phyloP scores from a whole-genome alignment of 2,113 vertebrate genomes.

The Passer domesticus region DNA sequence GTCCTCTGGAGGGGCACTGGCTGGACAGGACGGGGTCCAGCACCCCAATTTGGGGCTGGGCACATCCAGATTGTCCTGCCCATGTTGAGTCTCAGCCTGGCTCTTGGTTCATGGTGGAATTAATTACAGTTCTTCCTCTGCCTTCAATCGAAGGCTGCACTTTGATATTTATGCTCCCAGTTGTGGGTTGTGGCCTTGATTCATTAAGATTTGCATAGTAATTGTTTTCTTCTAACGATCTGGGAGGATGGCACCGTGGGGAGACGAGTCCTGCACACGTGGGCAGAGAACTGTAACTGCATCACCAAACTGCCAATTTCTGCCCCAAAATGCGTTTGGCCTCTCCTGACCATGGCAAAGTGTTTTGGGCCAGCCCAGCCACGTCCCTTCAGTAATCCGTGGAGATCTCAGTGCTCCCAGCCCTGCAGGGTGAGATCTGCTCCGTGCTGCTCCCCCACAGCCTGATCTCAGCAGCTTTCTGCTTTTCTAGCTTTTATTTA shows the following conservation, averaged over 20 bases:
- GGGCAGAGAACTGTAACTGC: background rate
- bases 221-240: slow-evolving; percentile 57
- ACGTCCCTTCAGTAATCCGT: fast-evolving
- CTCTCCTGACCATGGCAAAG: background rate
- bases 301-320: fast-evolving
- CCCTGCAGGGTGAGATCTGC: background rate
- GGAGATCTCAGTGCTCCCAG: background rate
- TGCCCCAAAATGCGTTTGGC: background rate
- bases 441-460: fast-evolving
- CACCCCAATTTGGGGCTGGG: background rate
- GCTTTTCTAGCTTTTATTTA: background rate
- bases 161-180: slow-evolving; percentile 60
- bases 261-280: background rate
- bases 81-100: fast-evolving
- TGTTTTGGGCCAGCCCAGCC: background rate
- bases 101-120: background rate
- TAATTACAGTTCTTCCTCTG: slow-evolving; percentile 31
- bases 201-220: slow-evolving; percentile 65
- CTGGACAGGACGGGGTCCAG: fast-evolving
- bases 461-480: background rate
- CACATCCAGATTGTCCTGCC: background rate
- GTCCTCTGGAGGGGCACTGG: background rate
- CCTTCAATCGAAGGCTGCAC: slow-evolving; percentile 7
- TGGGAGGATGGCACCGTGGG: slow-evolving; percentile 17
- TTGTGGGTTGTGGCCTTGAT: slow-evolving; percentile 38